Percentiles rank a stretch among this genome's conserved stretches.
Conservation (phyloP, 1,140 invertebrate genomes). For the Agrypnia vestita region DNA sequence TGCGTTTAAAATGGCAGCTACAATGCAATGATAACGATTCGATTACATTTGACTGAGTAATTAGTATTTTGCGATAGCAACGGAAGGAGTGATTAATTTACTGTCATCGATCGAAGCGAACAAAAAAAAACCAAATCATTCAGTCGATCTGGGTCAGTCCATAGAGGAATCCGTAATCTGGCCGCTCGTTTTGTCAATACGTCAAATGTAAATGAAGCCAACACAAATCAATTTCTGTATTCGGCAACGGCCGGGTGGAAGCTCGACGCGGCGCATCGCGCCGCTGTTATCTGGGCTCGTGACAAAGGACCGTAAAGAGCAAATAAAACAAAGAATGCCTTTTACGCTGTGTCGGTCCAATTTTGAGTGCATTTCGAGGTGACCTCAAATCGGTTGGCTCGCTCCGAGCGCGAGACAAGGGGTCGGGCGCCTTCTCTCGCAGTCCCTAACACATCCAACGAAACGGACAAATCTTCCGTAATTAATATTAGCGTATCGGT, state of each 20-base stretch:
- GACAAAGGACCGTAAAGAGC: neutral
- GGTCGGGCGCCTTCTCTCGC: neutral
- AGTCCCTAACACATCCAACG: neutral
- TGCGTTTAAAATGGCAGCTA: no score
- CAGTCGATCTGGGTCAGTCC: neutral
- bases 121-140: neutral
- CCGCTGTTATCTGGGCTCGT: neutral
- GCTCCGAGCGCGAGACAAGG: constrained; percentile 13
- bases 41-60: no score
- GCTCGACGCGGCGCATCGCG: neutral
- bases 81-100: no score
- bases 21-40: no score
- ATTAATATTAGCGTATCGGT: neutral
- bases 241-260: neutral
- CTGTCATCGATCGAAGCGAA: neutral
- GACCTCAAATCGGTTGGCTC: constrained; percentile 58
- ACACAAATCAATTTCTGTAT: neutral
- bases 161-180: neutral
- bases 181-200: neutral
- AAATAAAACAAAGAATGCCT: constrained; percentile 45
- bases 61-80: no score
- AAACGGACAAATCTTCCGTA: constrained; percentile 9
- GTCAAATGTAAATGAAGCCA: neutral
- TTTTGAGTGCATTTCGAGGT: constrained; percentile 59
- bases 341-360: constrained; percentile 48